Base-by-base conservation (phyloP, 2,113 vertebrate species). In the Microtus oregoni region DNA sequence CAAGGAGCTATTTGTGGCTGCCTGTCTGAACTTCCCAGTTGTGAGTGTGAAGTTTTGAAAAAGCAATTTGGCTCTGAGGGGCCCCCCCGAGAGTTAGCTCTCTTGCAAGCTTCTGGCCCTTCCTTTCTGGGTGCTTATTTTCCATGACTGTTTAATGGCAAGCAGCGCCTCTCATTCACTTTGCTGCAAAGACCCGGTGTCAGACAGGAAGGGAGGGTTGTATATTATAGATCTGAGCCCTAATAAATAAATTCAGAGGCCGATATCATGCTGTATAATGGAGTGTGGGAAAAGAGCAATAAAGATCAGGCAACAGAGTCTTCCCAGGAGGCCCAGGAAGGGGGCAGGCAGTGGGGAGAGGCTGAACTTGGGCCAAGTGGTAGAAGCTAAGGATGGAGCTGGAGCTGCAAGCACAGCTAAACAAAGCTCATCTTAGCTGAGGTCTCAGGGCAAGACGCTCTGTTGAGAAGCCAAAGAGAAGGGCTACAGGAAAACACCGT, bases 231-330 rank as follows among this genome's bases (percentile, higher is more conserved):
- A 94, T 86, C 58, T 92, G 90, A 97, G 89, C 96, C 97, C 96
- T 92, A 97, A 97, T 97, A 96, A 97, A 97, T 97, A 96, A 97
- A 97, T 96, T 90, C 86, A 86, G 90, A 97, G 96, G 95, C 90
- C 86, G 77, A 96, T 96, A 93, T 68, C 94, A 73, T n/a, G 82
- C 95, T 28, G 55, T 79, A 95, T 97, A 94, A 95, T 96, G 95
- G 96, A 96, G 95, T 94, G 95, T 97, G 97, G 97, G 97, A 95
- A 97, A 96, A 95, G 90, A 96, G 96, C 90, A 96, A 96, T 96
- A 97, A 97, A 97, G 96, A 96, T 79, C 95, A 94, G 94, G 96
- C 96, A 91, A 75, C 88, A 83, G 88, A 72, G 47, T 70, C 86
- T 94, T 96, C 94, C 95, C 96, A 95, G 94, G 94, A 96, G 94